Evolutionary conservation across 2,888 invertebrate species (phyloP).

Genomic region (Agrochola lychnidis): DNA sequence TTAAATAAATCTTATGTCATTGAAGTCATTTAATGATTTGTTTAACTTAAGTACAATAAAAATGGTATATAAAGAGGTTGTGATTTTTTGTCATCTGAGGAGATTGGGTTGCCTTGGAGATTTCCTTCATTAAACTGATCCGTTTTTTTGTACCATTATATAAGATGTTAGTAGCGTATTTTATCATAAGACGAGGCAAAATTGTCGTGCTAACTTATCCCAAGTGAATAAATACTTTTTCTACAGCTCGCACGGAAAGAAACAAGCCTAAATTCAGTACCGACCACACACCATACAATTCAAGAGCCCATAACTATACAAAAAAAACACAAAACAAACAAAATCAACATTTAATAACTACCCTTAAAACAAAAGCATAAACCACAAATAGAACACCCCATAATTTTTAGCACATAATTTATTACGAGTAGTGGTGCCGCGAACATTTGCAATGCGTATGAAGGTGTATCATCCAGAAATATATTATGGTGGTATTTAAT

Average conservation of each 20-base stretch:
- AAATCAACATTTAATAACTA: constrained; percentile 54
- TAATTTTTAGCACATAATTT: constrained; percentile 61
- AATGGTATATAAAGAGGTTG: background rate
- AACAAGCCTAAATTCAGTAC: too few species aligned
- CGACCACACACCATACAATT: background rate
- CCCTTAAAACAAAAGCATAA: constrained; percentile 59
- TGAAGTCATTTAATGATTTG: too few species aligned
- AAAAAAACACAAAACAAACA: constrained; percentile 25
- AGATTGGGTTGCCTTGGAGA: background rate
- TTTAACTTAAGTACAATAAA: too few species aligned
- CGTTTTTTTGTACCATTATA: background rate
- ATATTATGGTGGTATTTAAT: constrained; percentile 66
- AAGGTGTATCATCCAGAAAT: constrained; percentile 56
- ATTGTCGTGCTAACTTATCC: too few species aligned
- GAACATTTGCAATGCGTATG: constrained; percentile 63
- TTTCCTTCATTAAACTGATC: background rate
- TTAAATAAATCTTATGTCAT: too few species aligned
- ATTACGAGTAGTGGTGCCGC: constrained; percentile 35
- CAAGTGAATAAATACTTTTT: too few species aligned
- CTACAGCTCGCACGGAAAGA: too few species aligned
- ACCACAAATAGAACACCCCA: constrained; percentile 37
- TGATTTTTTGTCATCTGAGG: background rate
- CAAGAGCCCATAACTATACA: background rate
- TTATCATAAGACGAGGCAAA: too few species aligned
- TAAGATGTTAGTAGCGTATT: too few species aligned